These are phyloP conservation scores for Anastatus disparis DNA, from an alignment of 1,140 invertebrate genomes.

Conservation along the genomic window DNA sequence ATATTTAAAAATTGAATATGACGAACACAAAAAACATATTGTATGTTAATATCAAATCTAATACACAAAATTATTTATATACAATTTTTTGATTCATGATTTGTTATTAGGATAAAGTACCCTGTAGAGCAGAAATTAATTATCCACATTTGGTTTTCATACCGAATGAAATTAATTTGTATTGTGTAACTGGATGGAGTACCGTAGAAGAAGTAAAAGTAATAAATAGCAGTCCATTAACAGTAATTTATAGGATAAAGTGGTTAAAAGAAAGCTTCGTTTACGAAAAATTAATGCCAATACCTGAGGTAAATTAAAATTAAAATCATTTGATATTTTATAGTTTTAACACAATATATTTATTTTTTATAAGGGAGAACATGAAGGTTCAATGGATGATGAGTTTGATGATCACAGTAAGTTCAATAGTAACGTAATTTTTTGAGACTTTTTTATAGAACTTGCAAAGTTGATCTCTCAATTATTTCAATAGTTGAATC, in stretches of 20 bases:
- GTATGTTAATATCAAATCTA: too few relatives aligned
- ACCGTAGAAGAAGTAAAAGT: slow-evolving; percentile 55
- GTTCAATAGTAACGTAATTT: too few relatives aligned
- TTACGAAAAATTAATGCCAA: slow-evolving; percentile 34
- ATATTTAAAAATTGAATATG: slow-evolving; percentile 48
- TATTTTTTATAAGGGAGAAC: too few relatives aligned
- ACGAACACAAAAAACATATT: slow-evolving; percentile 49
- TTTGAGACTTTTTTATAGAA: too few relatives aligned
- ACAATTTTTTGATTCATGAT: slow-evolving; percentile 1
- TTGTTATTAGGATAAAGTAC: slow-evolving; percentile 59
- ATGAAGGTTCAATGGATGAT: too few relatives aligned
- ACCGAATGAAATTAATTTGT: slow-evolving; percentile 56
- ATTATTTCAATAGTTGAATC: too few relatives aligned
- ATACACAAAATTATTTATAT: too few relatives aligned
- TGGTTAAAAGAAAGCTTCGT: slow-evolving; percentile 57
- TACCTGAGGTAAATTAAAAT: slow-evolving; percentile 8
- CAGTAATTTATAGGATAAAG: slow-evolving; percentile 58
- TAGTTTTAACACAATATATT: too few relatives aligned
- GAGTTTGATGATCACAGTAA: too few relatives aligned
- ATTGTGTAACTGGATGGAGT: slow-evolving; percentile 54
- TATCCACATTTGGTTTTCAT: slow-evolving; percentile 61
- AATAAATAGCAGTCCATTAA: slow-evolving; percentile 64
- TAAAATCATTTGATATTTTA: neutral
- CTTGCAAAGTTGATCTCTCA: too few relatives aligned
- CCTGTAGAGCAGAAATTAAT: slow-evolving; percentile 61